Evolutionary conservation across 2,888 invertebrate species (phyloP).

Genomic region (Barypeithes pellucidus): DNA sequence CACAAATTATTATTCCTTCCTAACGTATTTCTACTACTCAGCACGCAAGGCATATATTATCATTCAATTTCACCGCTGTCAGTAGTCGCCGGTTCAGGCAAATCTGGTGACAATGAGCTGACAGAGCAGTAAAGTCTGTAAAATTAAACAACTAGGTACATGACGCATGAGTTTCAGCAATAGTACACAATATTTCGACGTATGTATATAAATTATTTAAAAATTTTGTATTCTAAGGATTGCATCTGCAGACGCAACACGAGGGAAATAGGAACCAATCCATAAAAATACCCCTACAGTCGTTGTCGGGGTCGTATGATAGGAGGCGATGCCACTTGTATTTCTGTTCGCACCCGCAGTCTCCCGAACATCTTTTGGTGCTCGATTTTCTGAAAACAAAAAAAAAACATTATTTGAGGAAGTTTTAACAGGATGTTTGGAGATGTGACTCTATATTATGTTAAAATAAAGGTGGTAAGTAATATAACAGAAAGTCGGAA

Average conservation of each 20-base stretch:
- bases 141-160: too few relatives aligned
- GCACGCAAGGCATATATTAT: too few relatives aligned
- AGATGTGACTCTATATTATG: too few relatives aligned
- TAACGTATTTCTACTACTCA: too few relatives aligned
- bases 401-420: not conserved
- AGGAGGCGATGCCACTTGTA: slow-evolving; percentile 87
- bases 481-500: too few relatives aligned
- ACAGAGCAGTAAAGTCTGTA: too few relatives aligned
- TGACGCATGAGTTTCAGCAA: too few relatives aligned
- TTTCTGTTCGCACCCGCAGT: slow-evolving; percentile 93
- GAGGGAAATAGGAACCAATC: slow-evolving; percentile 97
- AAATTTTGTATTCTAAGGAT: slow-evolving; percentile 30
- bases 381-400: slow-evolving; percentile 79
- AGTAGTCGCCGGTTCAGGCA: too few relatives aligned
- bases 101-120: too few relatives aligned
- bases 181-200: not conserved
- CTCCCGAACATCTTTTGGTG: slow-evolving; percentile 87
- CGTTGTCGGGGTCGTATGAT: slow-evolving; percentile 94
- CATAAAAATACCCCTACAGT: slow-evolving; percentile 94
- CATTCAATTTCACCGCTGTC: too few relatives aligned
- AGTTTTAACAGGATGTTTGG: not conserved
- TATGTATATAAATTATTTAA: slow-evolving; percentile 14
- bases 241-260: slow-evolving; percentile 88
- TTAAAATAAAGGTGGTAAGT: too few relatives aligned
- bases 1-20: too few relatives aligned